A percentile compares a stretch with the other conserved stretches of the same genome.
phyloP scores from a whole-genome alignment of 2,888 invertebrate species.

The Embidobia sp. region DNA sequence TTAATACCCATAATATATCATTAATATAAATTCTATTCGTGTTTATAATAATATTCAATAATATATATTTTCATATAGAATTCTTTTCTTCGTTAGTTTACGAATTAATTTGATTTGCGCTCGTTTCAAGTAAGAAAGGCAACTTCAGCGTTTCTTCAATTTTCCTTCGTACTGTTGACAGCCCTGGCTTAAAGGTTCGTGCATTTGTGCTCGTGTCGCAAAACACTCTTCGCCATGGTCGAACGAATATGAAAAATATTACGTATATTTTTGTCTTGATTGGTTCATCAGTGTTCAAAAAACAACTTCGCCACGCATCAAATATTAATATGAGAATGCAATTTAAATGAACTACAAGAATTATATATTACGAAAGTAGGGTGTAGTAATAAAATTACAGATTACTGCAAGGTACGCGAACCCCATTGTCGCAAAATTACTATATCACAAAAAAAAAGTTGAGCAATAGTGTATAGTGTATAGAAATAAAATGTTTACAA shows the following conservation, averaged over 20 bases:
- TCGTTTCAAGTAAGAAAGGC: slow-evolving; percentile 80
- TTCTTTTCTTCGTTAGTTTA: slow-evolving; percentile 70
- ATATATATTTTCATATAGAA: slow-evolving; percentile 60
- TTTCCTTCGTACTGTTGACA: slow-evolving; percentile 38
- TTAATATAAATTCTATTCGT: slow-evolving; percentile 68
- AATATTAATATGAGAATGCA: slow-evolving; percentile 42
- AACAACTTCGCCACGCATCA: slow-evolving; percentile 26
- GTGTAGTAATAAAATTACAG: slow-evolving; percentile 55
- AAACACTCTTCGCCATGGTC: slow-evolving; percentile 5
- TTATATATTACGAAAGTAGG: slow-evolving; percentile 40
- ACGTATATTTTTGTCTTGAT: slow-evolving; percentile 27
- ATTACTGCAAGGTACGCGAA: slow-evolving; percentile 32
- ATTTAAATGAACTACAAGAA: slow-evolving; percentile 46
- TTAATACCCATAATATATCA: slow-evolving; percentile 59
- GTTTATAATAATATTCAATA: slow-evolving; percentile 59
- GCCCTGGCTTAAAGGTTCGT: slow-evolving; percentile 36
- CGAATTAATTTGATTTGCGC: slow-evolving; percentile 80
- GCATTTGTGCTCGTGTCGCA: slow-evolving; percentile 20
- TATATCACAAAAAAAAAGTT: slow-evolving; percentile 45
- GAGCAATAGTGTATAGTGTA: slow-evolving; percentile 8
- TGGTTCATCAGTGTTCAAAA: slow-evolving; percentile 39
- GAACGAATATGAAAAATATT: slow-evolving; percentile 50
- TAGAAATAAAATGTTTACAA: slow-evolving; percentile 37
- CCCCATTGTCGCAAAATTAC: slow-evolving; percentile 43
- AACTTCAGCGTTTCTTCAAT: slow-evolving; percentile 70